Percentiles rank a stretch among this genome's conserved stretches.
phyloP scores from a whole-genome alignment of 1,140 invertebrate species.

The Drosophila busckii region DNA sequence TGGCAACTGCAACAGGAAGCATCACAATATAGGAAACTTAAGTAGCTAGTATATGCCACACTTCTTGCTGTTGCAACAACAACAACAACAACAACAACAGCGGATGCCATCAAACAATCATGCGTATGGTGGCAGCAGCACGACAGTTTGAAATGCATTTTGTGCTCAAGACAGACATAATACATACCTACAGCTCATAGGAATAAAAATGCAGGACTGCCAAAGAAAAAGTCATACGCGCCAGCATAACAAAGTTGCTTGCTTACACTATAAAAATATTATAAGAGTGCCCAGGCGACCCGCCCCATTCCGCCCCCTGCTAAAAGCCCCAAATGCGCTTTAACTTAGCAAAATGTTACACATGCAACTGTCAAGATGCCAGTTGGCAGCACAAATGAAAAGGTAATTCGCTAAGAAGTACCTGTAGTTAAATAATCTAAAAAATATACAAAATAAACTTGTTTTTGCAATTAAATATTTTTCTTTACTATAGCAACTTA shows the following conservation, averaged over 20 bases:
- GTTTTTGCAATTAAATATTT: too few relatives aligned
- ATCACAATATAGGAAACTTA: conserved; percentile 50
- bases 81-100: conserved; percentile 16
- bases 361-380: not conserved
- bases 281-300: not conserved
- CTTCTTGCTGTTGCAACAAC: conserved; percentile 20
- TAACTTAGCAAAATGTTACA: conserved; percentile 20
- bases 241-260: conserved; percentile 6
- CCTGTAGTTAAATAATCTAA: too few relatives aligned
- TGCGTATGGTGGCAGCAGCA: conserved; percentile 24
- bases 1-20: conserved; percentile 50
- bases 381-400: not conserved
- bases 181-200: conserved; percentile 1
- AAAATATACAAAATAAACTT: too few relatives aligned
- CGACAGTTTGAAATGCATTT: conserved; percentile 39
- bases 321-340: too few relatives aligned
- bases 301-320: too few relatives aligned
- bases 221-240: conserved; percentile 17
- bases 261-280: conserved; percentile 13
- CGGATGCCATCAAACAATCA: conserved; percentile 73
- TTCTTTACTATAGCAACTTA: too few relatives aligned
- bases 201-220: conserved; percentile 18
- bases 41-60: conserved; percentile 51
- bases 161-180: too few relatives aligned
- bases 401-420: too few relatives aligned